These are phyloP conservation scores for Trididemnum clinides DNA, from an alignment of 23 tunicate genomes.

Conservation along the genomic window DNA sequence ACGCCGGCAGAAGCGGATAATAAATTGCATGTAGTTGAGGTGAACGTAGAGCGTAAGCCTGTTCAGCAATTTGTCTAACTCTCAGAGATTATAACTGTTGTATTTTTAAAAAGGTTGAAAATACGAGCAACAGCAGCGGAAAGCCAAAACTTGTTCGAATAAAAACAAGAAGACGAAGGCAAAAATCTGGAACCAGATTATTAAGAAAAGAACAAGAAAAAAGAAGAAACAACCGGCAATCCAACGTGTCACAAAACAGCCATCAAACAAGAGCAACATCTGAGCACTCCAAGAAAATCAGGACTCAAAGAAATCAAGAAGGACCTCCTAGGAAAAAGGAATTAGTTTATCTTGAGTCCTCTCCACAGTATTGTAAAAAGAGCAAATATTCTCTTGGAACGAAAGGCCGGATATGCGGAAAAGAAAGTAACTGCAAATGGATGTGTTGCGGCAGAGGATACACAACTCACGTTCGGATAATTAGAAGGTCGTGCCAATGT, in stretches of 20 bases:
- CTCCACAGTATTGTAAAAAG: slow-evolving; percentile 64
- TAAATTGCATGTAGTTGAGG: no score
- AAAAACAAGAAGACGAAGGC: background rate
- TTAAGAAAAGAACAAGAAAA: background rate
- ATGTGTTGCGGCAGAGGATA: slow-evolving; percentile 88
- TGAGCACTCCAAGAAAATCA: background rate
- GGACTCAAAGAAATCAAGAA: background rate
- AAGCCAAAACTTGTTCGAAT: slow-evolving; percentile 18
- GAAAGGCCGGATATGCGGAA: slow-evolving; percentile 72
- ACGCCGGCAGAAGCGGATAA: no score
- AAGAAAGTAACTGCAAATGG: slow-evolving; percentile 52
- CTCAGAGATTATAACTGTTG: no score
- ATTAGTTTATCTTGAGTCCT: slow-evolving; percentile 75
- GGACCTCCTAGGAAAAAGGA: slow-evolving; percentile 68
- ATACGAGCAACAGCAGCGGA: slow-evolving; percentile 26
- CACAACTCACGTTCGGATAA: slow-evolving; percentile 66
- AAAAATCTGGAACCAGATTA: background rate
- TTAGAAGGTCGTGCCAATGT: slow-evolving; percentile 71
- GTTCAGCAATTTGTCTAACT: no score
- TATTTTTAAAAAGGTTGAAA: no score
- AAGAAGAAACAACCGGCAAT: background rate
- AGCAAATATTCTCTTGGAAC: slow-evolving; percentile 75
- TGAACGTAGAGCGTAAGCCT: no score
- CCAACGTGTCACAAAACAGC: background rate
- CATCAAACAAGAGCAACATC: slow-evolving; percentile 16